Evolutionary conservation across 1,140 invertebrate genomes (phyloP).

Genomic region (Drosophila orena): DNA sequence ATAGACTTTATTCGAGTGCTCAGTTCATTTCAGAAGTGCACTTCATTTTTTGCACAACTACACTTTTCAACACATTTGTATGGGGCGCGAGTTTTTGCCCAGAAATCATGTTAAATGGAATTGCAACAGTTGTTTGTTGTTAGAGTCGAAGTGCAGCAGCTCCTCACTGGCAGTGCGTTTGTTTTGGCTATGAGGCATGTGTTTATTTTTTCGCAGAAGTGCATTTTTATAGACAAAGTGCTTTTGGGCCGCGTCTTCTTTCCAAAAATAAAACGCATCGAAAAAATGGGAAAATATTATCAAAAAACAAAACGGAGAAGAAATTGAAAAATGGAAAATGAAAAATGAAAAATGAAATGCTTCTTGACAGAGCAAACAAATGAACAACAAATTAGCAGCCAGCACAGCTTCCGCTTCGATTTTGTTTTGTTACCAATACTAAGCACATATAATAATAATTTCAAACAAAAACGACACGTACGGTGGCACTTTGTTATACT

Average conservation of each 20-base stretch:
- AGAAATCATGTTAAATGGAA: slow-evolving; percentile 77
- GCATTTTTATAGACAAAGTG: slow-evolving; percentile 76
- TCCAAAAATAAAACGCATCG: slow-evolving; percentile 31
- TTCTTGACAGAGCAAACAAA: slow-evolving; percentile 51
- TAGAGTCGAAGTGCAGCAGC: slow-evolving; percentile 57
- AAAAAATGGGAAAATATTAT: neutral
- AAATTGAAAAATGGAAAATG: slow-evolving; percentile 17
- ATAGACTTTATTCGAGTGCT: too few relatives aligned
- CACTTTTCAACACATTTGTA: neutral
- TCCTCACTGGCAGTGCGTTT: slow-evolving; percentile 44
- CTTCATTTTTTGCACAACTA: neutral
- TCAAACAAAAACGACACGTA: slow-evolving; percentile 58
- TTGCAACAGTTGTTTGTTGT: slow-evolving; percentile 83
- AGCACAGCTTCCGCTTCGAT: slow-evolving; percentile 38
- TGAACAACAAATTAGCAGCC: slow-evolving; percentile 50
- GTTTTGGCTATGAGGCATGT: slow-evolving; percentile 63
- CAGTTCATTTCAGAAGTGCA: neutral
- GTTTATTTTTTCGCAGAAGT: slow-evolving; percentile 83
- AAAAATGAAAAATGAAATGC: slow-evolving; percentile 23
- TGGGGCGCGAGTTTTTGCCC: slow-evolving; percentile 32
- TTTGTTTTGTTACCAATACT: slow-evolving; percentile 20
- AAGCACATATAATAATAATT: slow-evolving; percentile 3
- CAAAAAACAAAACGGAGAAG: slow-evolving; percentile 12
- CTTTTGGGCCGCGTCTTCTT: slow-evolving; percentile 26
- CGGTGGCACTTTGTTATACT: slow-evolving; percentile 2